These are phyloP conservation scores for Lasioglossum oenotherae DNA, from an alignment of 2,888 invertebrate genomes.

Conservation along the genomic window DNA sequence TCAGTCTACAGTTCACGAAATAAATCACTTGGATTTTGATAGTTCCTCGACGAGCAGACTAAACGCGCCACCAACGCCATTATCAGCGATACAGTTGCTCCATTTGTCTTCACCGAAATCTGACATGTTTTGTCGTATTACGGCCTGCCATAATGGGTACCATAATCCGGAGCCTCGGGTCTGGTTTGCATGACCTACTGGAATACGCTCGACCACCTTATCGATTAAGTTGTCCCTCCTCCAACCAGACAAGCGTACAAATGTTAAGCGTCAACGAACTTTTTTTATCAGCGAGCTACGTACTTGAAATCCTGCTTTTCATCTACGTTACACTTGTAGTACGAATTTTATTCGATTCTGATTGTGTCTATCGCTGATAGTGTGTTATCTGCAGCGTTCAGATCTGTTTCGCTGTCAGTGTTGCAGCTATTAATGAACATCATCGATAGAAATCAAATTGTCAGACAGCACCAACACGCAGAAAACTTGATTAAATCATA, in stretches of 20 bases:
- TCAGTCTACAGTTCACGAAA: too few species aligned
- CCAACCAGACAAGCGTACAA: slow-evolving; percentile 6
- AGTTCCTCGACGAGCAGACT: neutral
- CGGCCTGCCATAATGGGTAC: neutral
- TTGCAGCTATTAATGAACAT: neutral
- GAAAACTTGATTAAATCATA: too few species aligned
- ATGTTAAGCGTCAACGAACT: neutral
- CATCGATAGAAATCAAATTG: too few species aligned
- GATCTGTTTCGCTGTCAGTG: neutral
- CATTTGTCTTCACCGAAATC: slow-evolving; percentile 4
- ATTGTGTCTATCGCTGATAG: neutral
- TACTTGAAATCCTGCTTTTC: neutral
- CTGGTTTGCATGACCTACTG: slow-evolving; percentile 16
- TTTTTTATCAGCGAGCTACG: neutral
- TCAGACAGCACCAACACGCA: too few species aligned
- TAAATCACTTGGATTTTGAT: neutral
- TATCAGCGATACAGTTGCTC: neutral
- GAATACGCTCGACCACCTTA: slow-evolving; percentile 11
- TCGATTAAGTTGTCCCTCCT: slow-evolving; percentile 6
- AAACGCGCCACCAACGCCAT: neutral
- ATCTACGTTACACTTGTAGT: neutral
- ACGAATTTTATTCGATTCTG: neutral
- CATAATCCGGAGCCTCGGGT: slow-evolving; percentile 14
- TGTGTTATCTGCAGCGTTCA: neutral
- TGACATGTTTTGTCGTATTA: slow-evolving; percentile 15